Base-by-base conservation (phyloP, 2,888 invertebrate genomes). In the Odontomyia ornata region DNA sequence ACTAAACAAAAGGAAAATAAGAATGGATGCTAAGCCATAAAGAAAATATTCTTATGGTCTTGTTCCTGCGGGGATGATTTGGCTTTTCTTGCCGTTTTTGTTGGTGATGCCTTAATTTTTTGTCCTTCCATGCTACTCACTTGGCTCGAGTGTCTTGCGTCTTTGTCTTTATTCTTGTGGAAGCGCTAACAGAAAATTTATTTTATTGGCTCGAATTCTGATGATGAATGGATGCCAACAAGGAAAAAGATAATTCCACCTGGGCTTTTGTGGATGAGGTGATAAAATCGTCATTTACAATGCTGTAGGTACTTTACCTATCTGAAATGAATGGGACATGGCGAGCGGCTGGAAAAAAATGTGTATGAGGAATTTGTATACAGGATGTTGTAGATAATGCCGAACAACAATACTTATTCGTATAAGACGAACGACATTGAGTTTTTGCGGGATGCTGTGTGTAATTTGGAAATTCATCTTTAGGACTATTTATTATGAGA, bases 141-240 rank as follows among this genome's bases (percentile, higher is more conserved):
- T n/a, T 36, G 36, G 5, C 36, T 9, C 9, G 3, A 36, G 36
- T 36, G 36, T 27, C 47, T 56, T 56, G 71, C 2, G 21, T 64
- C 7, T 11, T 71, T 25, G 36, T 36, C 36, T 36, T 36, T 36
- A 36, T 36, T 36, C 36, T 9, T 36, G 36, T 36, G 56, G 71
- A 52, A n/a, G 57, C 43, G 60, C 73, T 60, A 73, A 57, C 57
- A 73, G 73, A 57, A 73, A 57, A 73, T 73, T 73, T 73, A 73
- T 73, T 57, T 73, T 73, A 73, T 73, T 73, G 73, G 73, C 73
- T 73, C 52, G 60, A 57, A 73, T 73, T 36, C 43, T 57, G 57
- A 73, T 73, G 73, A 73, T 73, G 73, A 73, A 73, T 73, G 43
- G 73, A 57, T 36, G 73, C 73, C 73, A 73, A 73, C 60, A 73